A percentile compares a stretch with the other conserved stretches of the same genome.
These are phyloP conservation scores for Chionomys nivalis DNA, from an alignment of 2,113 vertebrate genomes.

Conservation along the genomic window DNA sequence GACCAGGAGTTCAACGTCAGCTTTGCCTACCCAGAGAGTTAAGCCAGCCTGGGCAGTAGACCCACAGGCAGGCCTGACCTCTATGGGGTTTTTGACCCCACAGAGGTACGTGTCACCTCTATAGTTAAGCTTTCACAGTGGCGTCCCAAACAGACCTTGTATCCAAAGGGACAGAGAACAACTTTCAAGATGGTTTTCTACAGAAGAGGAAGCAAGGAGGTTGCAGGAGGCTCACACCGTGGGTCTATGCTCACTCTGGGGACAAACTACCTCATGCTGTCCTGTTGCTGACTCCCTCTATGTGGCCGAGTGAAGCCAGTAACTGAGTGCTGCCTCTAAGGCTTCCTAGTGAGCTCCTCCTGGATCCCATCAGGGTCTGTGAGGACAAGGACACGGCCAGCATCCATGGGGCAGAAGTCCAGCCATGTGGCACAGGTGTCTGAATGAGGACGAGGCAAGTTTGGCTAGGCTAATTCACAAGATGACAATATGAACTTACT, in stretches of 20 bases:
- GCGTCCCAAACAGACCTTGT: neutral
- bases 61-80: neutral
- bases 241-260: too few species aligned
- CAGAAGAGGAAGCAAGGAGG: neutral
- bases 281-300: neutral
- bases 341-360: neutral
- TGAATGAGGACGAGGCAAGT: neutral
- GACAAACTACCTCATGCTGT: neutral
- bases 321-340: neutral
- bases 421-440: neutral
- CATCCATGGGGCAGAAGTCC: neutral
- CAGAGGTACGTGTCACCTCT: neutral
- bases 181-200: neutral
- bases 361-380: neutral
- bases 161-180: neutral
- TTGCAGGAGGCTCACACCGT: neutral
- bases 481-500: slow-evolving; percentile 87
- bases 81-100: neutral
- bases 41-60: neutral
- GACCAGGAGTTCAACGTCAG: neutral
- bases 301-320: neutral
- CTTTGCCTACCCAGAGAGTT: too few species aligned
- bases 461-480: neutral
- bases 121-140: neutral
- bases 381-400: too few species aligned